Percentiles rank a stretch among this genome's conserved stretches.
phyloP scores from a whole-genome alignment of 1,140 invertebrate genomes.

The Diplogasteroides magnus region DNA sequence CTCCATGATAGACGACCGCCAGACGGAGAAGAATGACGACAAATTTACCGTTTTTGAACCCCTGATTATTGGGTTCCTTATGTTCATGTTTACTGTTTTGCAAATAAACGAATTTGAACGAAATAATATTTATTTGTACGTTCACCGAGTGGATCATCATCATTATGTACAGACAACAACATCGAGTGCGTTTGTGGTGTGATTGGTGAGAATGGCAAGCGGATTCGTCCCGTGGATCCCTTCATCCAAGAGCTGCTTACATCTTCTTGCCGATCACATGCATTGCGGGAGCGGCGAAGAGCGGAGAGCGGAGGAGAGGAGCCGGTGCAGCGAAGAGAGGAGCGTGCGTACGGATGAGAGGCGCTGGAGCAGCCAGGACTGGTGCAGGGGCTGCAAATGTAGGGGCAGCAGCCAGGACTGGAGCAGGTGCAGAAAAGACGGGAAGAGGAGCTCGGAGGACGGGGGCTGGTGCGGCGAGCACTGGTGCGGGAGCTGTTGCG shows the following conservation, averaged over 20 bases:
- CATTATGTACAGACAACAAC: no score
- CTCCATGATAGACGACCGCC: no score
- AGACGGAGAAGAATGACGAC: no score
- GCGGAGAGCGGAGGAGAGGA: neutral
- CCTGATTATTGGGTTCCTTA: no score
- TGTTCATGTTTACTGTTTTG: no score
- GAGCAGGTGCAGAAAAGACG: constrained; percentile 11
- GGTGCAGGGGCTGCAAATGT: constrained; percentile 8
- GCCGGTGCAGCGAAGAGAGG: neutral
- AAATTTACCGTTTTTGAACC: no score
- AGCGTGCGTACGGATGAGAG: constrained; percentile 22
- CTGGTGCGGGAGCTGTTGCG: constrained; percentile 3
- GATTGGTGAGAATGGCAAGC: neutral
- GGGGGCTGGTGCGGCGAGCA: constrained; percentile 7
- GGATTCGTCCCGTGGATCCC: no score
- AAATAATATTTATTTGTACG: no score
- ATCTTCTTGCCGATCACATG: no score
- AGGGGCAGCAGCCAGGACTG: constrained; percentile 15
- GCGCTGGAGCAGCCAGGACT: constrained; percentile 11
- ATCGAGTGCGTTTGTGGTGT: neutral
- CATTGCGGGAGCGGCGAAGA: neutral
- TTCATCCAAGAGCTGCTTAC: no score
- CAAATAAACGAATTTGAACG: no score
- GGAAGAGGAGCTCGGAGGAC: constrained; percentile 3
- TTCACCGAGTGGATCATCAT: no score